Conservation (phyloP, 2,888 invertebrate species). For the Mythimna vitellina region DNA sequence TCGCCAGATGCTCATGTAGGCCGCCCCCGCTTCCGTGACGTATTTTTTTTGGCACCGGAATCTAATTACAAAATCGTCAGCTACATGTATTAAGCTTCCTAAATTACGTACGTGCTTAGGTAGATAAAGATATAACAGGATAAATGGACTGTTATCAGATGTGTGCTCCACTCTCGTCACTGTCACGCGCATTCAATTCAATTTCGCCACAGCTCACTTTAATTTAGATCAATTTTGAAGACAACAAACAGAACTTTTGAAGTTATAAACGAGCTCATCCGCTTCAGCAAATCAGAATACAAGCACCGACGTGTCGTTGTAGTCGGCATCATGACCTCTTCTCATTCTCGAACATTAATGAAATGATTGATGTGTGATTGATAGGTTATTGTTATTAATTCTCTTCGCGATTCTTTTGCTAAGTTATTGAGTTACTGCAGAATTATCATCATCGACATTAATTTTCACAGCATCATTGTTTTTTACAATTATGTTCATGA, state of each 20-base stretch:
- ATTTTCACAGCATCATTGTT: background rate
- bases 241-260: conserved; percentile 66
- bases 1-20: conserved; percentile 66
- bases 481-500: conserved; percentile 18
- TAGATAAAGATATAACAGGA: conserved; percentile 24
- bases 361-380: conserved; percentile 31
- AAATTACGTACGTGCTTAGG: conserved; percentile 36
- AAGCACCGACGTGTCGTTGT: conserved; percentile 30
- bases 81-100: conserved; percentile 59
- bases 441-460: conserved; percentile 7
- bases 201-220: conserved; percentile 69
- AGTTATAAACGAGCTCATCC: conserved; percentile 31
- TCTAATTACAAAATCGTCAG: conserved; percentile 70
- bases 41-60: conserved; percentile 76
- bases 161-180: conserved; percentile 41
- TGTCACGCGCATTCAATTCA: conserved; percentile 71
- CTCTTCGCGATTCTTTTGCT: conserved; percentile 1
- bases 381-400: conserved; percentile 21
- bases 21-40: conserved; percentile 72
- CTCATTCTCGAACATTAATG: conserved; percentile 36
- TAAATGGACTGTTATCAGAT: conserved; percentile 39
- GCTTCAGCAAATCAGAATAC: conserved; percentile 53
- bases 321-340: conserved; percentile 48
- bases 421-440: conserved; percentile 24
- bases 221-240: conserved; percentile 77